Base-by-base conservation (phyloP, 2,797 vertebrate genomes). In the Eulemur albifrons region DNA sequence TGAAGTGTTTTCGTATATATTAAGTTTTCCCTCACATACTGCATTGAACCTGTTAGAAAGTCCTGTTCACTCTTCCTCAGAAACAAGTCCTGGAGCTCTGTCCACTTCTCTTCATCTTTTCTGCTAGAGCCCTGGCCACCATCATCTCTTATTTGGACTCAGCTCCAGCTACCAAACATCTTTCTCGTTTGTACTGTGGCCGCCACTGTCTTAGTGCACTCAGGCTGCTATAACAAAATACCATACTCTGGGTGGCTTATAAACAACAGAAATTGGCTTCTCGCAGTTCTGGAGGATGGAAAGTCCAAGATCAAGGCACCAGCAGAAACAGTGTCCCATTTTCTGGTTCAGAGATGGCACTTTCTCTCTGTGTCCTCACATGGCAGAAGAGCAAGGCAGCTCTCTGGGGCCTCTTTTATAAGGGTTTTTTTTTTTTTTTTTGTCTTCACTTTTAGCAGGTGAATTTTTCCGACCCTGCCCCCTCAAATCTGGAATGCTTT, bases 401-500 rank as follows among this genome's bases (percentile, higher is more conserved):
- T 85, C 15, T 63, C 14, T 35, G 21, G 67, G 3, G 2, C 27
- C 11, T 18, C 21, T 54, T 73, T 61, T 6, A 61, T 27, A 50
- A 43, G 3, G 14, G 10, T 30, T 61, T 61, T 13, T 12, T 52
- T 17, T 59, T 17, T 59, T 59, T 27, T 20, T 80, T 43, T 83
- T 40, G 50, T 57, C 45, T 23, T 70, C 72, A 27, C 32, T 90
- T 69, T 54, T 20, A 84, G 84, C 65, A 89, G 65, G 23, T 85
- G 15, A 35, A 61, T 90, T 88, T 81, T 94, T 69, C 79, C 43
- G 72, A 27, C 2, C 7, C 73, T 65, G 8, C 11, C 35, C 9
- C 21, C 32, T 65, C 10, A 35, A 45, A 72, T 86, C 50, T 80
- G 59, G 52, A 88, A 93, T 79, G 70, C 18, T 70, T 88, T 87